These are phyloP conservation scores for Pogonocherus hispidulus DNA, from an alignment of 2,888 invertebrate genomes.

Conservation along the genomic window DNA sequence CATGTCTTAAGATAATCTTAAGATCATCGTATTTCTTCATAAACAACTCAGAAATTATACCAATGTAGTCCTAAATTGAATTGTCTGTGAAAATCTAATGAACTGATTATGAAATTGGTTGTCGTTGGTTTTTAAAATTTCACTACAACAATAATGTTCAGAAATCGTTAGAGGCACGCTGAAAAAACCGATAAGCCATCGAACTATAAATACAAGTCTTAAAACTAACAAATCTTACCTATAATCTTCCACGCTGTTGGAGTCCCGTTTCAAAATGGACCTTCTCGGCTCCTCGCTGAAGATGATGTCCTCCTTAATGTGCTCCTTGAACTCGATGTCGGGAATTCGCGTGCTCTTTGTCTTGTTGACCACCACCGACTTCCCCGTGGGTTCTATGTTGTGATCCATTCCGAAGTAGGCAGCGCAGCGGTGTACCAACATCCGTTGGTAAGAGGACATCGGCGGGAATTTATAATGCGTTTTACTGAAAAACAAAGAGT, in stretches of 20 bases:
- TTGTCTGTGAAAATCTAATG: no score
- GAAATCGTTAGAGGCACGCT: no score
- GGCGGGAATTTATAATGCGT: constrained; percentile 88
- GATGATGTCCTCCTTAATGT: constrained; percentile 76
- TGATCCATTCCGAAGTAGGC: constrained; percentile 96
- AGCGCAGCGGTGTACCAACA: constrained; percentile 95
- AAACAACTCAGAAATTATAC: no score
- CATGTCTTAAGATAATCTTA: no score
- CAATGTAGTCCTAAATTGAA: no score
- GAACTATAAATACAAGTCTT: no score
- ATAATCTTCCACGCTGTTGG: constrained; percentile 82
- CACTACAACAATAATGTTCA: no score
- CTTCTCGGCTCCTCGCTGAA: constrained; percentile 79
- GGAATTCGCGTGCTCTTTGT: constrained; percentile 79
- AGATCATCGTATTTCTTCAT: no score
- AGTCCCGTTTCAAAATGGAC: constrained; percentile 87
- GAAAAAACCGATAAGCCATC: no score
- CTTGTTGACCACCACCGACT: constrained; percentile 88
- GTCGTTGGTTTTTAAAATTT: no score
- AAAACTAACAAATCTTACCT: constrained; percentile 29
- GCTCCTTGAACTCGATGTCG: constrained; percentile 80
- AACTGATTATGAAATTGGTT: no score
- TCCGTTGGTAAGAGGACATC: constrained; percentile 96
- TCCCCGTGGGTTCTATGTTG: constrained; percentile 88
- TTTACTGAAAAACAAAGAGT: constrained; percentile 69